phyloP scores from a whole-genome alignment of 1,140 invertebrate genomes.

The Apolygus lucorum region DNA sequence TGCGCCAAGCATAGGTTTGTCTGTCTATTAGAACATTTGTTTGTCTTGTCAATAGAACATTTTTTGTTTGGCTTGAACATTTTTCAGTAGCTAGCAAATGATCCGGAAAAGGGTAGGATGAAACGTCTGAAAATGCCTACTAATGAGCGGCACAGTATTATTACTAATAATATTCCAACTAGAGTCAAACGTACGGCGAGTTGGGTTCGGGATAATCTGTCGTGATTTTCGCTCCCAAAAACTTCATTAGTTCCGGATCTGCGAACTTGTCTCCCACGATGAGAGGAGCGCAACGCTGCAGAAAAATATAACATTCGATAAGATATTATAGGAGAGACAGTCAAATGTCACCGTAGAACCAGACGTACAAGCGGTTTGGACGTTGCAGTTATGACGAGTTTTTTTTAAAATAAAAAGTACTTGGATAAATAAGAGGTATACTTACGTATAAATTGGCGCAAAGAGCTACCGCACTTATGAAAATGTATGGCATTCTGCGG shows the following conservation, averaged over 20 bases:
- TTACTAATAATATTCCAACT: background rate
- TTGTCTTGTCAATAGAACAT: too few relatives aligned
- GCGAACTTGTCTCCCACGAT: constrained; percentile 23
- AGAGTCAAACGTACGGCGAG: constrained; percentile 17
- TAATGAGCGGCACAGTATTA: background rate
- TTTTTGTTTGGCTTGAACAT: too few relatives aligned
- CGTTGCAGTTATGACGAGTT: background rate
- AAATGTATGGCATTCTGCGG: constrained; percentile 19
- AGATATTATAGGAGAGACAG: background rate
- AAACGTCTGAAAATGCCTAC: too few relatives aligned
- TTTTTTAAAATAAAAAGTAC: background rate
- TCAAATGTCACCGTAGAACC: background rate
- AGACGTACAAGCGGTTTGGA: background rate
- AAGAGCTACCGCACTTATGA: constrained; percentile 19
- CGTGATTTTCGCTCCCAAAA: constrained; percentile 21
- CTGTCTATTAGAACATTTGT: too few relatives aligned
- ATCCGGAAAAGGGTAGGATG: too few relatives aligned
- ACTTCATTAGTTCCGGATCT: constrained; percentile 24
- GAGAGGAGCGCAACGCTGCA: constrained; percentile 18
- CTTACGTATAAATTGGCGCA: constrained; percentile 24
- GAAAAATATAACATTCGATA: background rate
- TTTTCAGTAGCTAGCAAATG: too few relatives aligned
- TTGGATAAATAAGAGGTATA: too few relatives aligned
- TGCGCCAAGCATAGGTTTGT: too few relatives aligned
- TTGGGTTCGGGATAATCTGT: constrained; percentile 20